These are phyloP conservation scores for Oligia strigilis DNA, from an alignment of 2,888 invertebrate genomes.

Conservation along the genomic window DNA sequence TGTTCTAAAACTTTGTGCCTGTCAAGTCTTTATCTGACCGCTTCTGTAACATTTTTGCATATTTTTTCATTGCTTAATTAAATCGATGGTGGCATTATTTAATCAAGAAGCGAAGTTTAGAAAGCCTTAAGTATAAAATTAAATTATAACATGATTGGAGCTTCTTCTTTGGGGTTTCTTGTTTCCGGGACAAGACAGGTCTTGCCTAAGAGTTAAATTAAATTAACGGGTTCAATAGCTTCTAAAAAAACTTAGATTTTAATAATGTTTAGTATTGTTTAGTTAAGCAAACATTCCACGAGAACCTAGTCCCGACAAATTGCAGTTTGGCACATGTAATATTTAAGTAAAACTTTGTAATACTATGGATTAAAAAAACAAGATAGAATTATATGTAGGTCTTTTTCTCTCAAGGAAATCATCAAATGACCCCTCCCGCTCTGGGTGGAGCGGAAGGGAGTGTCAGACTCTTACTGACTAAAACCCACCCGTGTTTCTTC, in stretches of 20 bases:
- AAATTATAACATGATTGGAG: conserved; percentile 11
- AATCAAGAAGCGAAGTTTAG: conserved; percentile 6
- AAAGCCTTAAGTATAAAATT: not conserved
- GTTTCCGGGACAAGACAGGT: not conserved
- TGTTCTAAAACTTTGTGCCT: conserved; percentile 53
- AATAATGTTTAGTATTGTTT: not conserved
- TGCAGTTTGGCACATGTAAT: not conserved
- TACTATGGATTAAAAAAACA: not conserved
- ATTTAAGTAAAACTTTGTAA: not conserved
- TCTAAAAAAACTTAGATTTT: not conserved
- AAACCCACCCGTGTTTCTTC: too few relatives aligned
- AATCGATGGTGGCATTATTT: conserved; percentile 24
- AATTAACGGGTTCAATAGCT: not conserved
- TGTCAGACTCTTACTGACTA: too few relatives aligned
- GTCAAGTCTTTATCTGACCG: conserved; percentile 55
- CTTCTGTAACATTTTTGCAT: conserved; percentile 26
- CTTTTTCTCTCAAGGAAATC: not conserved
- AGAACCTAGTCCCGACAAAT: not conserved
- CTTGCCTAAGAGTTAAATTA: not conserved
- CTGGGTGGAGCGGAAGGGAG: too few relatives aligned
- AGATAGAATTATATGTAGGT: not conserved
- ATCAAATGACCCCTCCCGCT: too few relatives aligned
- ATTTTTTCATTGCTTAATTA: conserved; percentile 36
- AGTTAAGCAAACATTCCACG: not conserved
- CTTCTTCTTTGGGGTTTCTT: not conserved